Conservation (phyloP, 2,888 invertebrate species). For the Pandemis cinnamomeana region DNA sequence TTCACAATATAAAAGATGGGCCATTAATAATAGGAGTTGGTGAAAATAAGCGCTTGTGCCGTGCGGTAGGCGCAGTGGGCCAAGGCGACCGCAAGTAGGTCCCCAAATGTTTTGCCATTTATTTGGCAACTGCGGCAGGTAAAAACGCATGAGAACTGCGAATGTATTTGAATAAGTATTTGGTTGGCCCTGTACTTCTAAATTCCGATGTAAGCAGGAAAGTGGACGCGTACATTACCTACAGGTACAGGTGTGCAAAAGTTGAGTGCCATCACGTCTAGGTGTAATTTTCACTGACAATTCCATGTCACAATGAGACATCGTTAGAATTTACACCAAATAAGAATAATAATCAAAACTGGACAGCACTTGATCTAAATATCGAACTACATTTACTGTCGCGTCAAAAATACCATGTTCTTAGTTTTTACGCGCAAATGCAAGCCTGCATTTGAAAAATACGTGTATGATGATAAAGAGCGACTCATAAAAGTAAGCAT, state of each 20-base stretch:
- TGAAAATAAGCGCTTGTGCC: conserved; percentile 27
- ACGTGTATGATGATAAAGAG: not conserved
- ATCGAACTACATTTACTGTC: not conserved
- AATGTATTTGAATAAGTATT: not conserved
- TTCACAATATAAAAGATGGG: conserved; percentile 36
- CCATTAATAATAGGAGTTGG: conserved; percentile 18
- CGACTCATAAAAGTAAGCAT: not conserved
- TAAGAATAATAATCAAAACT: not conserved
- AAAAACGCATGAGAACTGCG: conserved; percentile 31
- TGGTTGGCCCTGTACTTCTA: not conserved
- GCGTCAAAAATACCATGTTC: not conserved
- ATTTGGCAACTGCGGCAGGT: conserved; percentile 46
- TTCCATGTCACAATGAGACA: not conserved
- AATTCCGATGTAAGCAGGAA: not conserved
- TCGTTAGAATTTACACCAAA: not conserved
- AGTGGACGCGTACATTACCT: not conserved
- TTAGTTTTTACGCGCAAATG: not conserved
- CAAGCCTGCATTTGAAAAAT: too few species aligned
- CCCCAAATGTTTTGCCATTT: conserved; percentile 48
- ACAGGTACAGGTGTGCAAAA: too few species aligned
- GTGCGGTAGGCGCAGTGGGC: conserved; percentile 44
- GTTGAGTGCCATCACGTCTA: not conserved
- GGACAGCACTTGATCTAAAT: not conserved
- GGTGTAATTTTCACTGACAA: not conserved
- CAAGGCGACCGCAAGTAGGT: conserved; percentile 47